A percentile compares a stretch with the other conserved stretches of the same genome.
Evolutionary conservation across 2,888 invertebrate genomes (phyloP).

Genomic region (Campopleginae sp.): DNA sequence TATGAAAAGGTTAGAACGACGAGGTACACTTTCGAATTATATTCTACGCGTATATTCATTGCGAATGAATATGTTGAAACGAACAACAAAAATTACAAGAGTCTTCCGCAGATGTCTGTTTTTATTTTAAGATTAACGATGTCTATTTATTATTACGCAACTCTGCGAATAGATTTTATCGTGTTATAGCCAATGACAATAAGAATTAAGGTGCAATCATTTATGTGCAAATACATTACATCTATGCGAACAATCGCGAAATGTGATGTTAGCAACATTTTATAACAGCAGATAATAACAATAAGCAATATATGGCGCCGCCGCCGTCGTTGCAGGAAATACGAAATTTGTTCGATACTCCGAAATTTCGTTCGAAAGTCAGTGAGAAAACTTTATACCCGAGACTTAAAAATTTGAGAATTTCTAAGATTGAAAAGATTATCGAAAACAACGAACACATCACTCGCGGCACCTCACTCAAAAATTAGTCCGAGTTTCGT

Average conservation of each 20-base stretch:
- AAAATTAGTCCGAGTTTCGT: no score
- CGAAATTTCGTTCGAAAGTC: neutral
- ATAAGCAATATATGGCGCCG: neutral
- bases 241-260: slow-evolving; percentile 1
- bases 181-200: slow-evolving; percentile 61
- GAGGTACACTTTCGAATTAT: slow-evolving; percentile 17
- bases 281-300: neutral
- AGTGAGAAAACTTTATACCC: neutral
- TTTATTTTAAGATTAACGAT: slow-evolving; percentile 54
- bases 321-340: neutral
- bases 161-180: slow-evolving; percentile 33
- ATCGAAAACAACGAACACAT: no score
- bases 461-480: no score
- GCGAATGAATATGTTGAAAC: slow-evolving; percentile 42
- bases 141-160: slow-evolving; percentile 61
- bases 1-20: neutral
- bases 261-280: neutral
- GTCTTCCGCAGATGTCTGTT: slow-evolving; percentile 75
- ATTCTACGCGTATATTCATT: slow-evolving; percentile 44
- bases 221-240: neutral
- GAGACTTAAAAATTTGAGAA: neutral
- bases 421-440: neutral
- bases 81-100: slow-evolving; percentile 79
- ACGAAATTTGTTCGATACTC: neutral
- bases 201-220: slow-evolving; percentile 52